phyloP scores from a whole-genome alignment of 37 sponge, comb jelly and placozoan species.

The Oscarella lobularis region DNA sequence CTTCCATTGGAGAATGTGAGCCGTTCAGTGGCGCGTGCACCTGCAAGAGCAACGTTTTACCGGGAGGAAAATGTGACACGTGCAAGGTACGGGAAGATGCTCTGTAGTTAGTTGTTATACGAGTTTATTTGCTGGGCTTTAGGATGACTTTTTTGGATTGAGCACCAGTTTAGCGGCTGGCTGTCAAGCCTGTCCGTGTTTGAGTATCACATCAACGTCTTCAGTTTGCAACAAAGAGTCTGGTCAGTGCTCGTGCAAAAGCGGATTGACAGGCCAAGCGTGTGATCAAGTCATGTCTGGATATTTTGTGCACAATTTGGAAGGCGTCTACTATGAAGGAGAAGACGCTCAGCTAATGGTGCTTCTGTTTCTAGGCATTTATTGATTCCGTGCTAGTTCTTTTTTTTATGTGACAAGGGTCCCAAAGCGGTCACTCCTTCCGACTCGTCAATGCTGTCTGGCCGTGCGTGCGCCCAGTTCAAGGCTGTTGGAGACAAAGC shows the following conservation, averaged over 20 bases:
- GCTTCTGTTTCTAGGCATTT: not conserved
- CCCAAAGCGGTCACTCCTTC: no score
- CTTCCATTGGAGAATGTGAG: no score
- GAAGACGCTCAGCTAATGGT: not conserved
- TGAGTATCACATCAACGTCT: not conserved
- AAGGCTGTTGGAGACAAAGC: no score
- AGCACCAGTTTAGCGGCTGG: not conserved
- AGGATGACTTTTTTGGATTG: not conserved
- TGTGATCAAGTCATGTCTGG: not conserved
- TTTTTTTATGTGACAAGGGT: no score
- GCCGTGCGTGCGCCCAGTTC: no score
- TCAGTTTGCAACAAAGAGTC: not conserved
- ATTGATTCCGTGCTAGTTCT: no score
- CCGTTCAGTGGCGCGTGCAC: no score
- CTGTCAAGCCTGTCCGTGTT: not conserved
- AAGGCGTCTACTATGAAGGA: not conserved
- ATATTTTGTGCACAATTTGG: not conserved
- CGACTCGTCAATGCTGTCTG: no score
- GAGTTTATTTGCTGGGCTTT: no score
- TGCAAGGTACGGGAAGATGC: no score
- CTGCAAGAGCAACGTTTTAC: not conserved
- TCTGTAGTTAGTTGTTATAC: no score
- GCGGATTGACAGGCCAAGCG: not conserved
- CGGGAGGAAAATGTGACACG: no score
- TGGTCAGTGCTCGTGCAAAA: not conserved